phyloP scores from a whole-genome alignment of 2,888 invertebrate genomes.

The Gonocerus acuteangulatus region DNA sequence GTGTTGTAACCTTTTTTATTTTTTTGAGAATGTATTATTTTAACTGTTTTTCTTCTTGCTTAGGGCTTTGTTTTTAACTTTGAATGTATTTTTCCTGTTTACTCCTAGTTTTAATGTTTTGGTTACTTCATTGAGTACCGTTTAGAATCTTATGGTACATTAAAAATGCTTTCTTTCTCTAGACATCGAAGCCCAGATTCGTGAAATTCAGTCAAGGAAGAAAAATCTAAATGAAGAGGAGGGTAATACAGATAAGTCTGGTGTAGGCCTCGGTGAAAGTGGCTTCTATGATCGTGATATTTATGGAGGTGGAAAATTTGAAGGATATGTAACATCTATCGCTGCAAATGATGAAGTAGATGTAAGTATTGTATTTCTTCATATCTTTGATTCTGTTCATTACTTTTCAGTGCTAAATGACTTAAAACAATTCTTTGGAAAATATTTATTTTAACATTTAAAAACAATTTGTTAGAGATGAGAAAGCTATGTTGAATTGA shows the following conservation, averaged over 20 bases:
- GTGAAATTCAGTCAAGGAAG: constrained; percentile 82
- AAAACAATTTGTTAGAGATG: too few relatives aligned
- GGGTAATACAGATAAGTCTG: constrained; percentile 54
- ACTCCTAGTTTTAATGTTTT: not conserved
- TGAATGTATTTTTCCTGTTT: not conserved
- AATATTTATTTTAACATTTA: too few relatives aligned
- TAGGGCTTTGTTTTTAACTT: not conserved
- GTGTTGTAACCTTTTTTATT: not conserved
- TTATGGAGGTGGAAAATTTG: constrained; percentile 83
- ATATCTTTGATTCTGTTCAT: too few relatives aligned
- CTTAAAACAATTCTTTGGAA: too few relatives aligned
- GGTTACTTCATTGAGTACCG: too few relatives aligned
- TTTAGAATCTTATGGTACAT: constrained; percentile 3
- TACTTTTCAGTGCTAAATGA: too few relatives aligned
- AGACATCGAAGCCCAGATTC: constrained; percentile 93
- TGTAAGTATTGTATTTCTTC: constrained; percentile 45
- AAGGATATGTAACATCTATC: constrained; percentile 92
- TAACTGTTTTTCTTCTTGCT: too few relatives aligned
- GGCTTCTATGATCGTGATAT: constrained; percentile 89
- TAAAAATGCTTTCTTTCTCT: too few relatives aligned
- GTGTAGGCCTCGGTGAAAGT: constrained; percentile 76
- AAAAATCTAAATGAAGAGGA: constrained; percentile 61
- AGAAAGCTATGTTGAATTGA: too few relatives aligned
- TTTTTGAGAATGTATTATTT: not conserved
- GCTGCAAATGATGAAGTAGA: constrained; percentile 93